phyloP scores from a whole-genome alignment of 2,797 vertebrate genomes.

The Erethizon dorsatum region DNA sequence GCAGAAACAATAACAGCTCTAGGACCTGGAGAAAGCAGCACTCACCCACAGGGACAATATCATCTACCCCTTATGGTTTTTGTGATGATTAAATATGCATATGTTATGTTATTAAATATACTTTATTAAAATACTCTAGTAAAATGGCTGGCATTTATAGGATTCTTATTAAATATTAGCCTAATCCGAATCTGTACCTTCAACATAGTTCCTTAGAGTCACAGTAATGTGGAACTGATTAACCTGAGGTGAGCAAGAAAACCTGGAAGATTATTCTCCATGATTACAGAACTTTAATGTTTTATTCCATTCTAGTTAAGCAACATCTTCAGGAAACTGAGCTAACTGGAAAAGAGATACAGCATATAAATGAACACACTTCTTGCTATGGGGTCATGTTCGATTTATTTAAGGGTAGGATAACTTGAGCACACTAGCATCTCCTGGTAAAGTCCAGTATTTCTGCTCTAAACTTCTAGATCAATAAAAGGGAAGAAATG shows the following conservation, averaged over 20 bases:
- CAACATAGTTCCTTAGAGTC: background rate
- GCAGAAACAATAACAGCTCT: background rate
- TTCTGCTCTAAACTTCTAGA: background rate
- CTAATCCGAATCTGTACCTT: slow-evolving; percentile 9
- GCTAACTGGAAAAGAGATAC: background rate
- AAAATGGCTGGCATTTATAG: background rate
- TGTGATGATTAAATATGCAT: background rate
- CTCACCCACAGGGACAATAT: background rate
- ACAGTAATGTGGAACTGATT: background rate
- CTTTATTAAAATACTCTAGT: background rate
- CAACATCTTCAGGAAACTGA: background rate
- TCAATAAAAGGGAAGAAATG: slow-evolving; percentile 24
- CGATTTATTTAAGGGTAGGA: background rate
- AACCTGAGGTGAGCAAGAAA: background rate
- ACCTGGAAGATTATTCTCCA: background rate
- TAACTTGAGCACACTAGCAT: background rate
- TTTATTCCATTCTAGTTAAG: slow-evolving; percentile 6
- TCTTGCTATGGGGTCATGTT: background rate
- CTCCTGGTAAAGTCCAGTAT: background rate
- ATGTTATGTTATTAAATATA: background rate
- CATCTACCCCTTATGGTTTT: background rate
- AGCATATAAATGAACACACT: background rate
- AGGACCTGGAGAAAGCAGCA: background rate
- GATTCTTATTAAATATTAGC: background rate
- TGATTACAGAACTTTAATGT: background rate